Percentiles rank a stretch among this genome's conserved stretches.
Evolutionary conservation across 2,797 vertebrate genomes (phyloP).

Genomic region (Chaetophractus vellerosus): DNA sequence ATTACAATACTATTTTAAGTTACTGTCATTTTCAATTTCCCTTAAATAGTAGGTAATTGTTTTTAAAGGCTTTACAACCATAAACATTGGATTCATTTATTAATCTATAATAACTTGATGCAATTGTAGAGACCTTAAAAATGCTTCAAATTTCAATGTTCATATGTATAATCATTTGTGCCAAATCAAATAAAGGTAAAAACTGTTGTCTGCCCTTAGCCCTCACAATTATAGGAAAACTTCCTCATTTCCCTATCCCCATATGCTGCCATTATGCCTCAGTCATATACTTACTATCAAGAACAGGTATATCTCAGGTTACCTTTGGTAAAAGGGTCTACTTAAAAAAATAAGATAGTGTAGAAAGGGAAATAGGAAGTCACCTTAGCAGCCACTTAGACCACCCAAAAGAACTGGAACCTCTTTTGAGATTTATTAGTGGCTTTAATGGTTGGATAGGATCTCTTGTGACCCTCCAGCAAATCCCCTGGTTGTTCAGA

Average conservation of each 20-base stretch:
- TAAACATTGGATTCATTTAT: neutral
- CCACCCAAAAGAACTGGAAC: neutral
- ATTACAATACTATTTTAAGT: neutral
- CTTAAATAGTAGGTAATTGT: neutral
- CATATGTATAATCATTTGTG: neutral
- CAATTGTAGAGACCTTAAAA: slow-evolving; percentile 18
- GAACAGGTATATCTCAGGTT: neutral
- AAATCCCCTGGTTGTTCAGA: neutral
- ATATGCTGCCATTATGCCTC: neutral
- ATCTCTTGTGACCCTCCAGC: neutral
- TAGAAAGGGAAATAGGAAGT: slow-evolving; percentile 17
- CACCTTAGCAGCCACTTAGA: neutral
- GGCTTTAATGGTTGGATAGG: accelerated
- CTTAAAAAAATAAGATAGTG: neutral
- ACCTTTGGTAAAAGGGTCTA: neutral
- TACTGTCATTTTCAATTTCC: neutral
- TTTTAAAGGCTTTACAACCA: neutral
- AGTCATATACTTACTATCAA: neutral
- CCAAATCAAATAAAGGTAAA: neutral
- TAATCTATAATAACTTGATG: neutral
- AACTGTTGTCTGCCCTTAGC: neutral
- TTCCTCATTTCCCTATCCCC: neutral
- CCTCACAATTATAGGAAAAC: neutral
- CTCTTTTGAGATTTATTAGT: neutral
- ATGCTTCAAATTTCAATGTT: neutral